Conservation (phyloP, 35 echinoderm and acorn worm genomes). For the Patiria miniata region DNA sequence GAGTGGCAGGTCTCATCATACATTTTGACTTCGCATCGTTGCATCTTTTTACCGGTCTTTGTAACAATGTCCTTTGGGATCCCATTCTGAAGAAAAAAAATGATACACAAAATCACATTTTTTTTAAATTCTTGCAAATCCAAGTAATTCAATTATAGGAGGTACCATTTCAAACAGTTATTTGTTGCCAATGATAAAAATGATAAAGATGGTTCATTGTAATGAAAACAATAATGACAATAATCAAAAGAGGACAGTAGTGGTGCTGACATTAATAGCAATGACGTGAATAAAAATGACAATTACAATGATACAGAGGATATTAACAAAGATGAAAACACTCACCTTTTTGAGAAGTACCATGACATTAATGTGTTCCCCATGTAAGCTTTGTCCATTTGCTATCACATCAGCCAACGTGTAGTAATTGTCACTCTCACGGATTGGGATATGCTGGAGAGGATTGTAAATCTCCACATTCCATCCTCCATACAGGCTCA, state of each 20-base stretch:
- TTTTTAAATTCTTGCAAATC: no score
- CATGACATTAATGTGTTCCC: constrained; percentile 85
- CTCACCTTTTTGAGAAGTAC: constrained; percentile 75
- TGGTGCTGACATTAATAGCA: no score
- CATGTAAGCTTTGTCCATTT: constrained; percentile 81
- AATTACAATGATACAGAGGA: no score
- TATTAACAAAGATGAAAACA: not conserved
- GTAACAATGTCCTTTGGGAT: constrained; percentile 82
- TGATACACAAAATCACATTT: no score
- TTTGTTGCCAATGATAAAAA: no score
- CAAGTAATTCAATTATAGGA: no score
- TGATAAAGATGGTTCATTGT: no score
- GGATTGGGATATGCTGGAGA: constrained; percentile 71
- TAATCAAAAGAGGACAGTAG: no score
- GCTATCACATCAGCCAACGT: constrained; percentile 70
- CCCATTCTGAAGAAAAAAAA: constrained; percentile 56
- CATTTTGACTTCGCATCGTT: constrained; percentile 88
- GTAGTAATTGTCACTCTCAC: constrained; percentile 79
- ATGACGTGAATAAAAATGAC: no score
- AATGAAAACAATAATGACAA: no score
- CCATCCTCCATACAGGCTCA: constrained; percentile 75
- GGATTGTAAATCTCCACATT: constrained; percentile 47
- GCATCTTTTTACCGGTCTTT: constrained; percentile 70
- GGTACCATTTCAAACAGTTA: no score
- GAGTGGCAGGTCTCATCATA: constrained; percentile 83